Conservation (phyloP, 2,113 vertebrate genomes). For the Oncorhynchus mykiss region DNA sequence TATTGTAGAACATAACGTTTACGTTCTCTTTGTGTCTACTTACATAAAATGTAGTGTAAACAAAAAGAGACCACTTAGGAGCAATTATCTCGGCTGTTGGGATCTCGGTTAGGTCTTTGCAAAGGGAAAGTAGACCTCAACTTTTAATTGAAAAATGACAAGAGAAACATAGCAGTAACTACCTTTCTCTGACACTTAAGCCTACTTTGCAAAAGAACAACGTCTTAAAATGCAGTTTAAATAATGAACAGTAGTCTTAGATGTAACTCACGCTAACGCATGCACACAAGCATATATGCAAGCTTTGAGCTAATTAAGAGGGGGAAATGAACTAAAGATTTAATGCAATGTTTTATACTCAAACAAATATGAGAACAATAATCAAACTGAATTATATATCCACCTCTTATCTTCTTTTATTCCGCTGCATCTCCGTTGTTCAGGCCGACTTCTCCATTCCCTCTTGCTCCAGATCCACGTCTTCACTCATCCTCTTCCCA, state of each 20-base stretch:
- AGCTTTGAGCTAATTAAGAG: conserved; percentile 30
- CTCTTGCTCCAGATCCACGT: conserved; percentile 17
- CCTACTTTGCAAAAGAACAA: conserved; percentile 42
- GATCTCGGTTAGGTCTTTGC: conserved; percentile 18
- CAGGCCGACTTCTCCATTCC: conserved; percentile 48
- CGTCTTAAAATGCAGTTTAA: background rate
- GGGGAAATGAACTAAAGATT: conserved; percentile 24
- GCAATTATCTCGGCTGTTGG: conserved; percentile 19
- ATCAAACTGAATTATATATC: conserved; percentile 72
- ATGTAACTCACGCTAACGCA: conserved; percentile 26
- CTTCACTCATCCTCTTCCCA: conserved; percentile 3
- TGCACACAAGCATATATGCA: conserved; percentile 38
- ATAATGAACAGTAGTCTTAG: conserved; percentile 12
- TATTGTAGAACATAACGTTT: conserved; percentile 24
- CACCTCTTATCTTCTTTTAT: conserved; percentile 76
- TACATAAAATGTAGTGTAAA: conserved; percentile 28
- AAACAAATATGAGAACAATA: conserved; percentile 46
- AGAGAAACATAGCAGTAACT: conserved; percentile 34
- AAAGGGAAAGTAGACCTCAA: conserved; percentile 39
- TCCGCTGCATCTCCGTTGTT: conserved; percentile 68
- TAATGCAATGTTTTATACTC: conserved; percentile 47
- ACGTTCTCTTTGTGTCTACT: conserved; percentile 27
- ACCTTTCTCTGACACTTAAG: conserved; percentile 23
- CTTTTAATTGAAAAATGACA: conserved; percentile 28
- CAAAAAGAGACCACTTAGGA: conserved; percentile 16